These are phyloP conservation scores for Ceryle rudis DNA, from an alignment of 2,797 vertebrate species.

Conservation along the genomic window DNA sequence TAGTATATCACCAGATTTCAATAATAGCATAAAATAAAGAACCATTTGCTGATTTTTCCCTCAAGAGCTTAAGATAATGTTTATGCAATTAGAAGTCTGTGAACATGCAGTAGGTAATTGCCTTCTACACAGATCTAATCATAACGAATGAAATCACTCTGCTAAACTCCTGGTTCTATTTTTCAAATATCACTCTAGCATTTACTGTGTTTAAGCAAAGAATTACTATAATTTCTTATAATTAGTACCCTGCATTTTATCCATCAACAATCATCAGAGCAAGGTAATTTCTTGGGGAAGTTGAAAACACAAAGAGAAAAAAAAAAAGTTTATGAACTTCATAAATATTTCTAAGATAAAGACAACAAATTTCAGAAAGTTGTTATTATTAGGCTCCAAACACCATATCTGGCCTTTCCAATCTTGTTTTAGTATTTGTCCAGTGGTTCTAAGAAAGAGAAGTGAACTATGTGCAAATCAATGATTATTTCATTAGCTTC, in stretches of 20 bases:
- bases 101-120: slow-evolving; percentile 77
- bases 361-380: neutral
- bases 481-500: neutral
- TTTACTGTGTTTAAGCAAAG: neutral
- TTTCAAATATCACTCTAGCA: neutral
- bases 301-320: neutral
- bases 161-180: neutral
- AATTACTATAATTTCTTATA: neutral
- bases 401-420: neutral
- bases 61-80: slow-evolving; percentile 54
- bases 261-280: neutral
- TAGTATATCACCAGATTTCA: slow-evolving; percentile 39
- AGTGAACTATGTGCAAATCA: neutral
- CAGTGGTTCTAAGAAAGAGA: neutral
- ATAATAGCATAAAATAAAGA: slow-evolving; percentile 30
- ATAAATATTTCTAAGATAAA: neutral
- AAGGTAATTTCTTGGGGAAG: neutral
- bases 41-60: slow-evolving; percentile 13
- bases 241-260: neutral
- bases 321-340: neutral
- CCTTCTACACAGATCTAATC: slow-evolving; percentile 6
- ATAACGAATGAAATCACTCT: neutral
- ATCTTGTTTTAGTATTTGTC: neutral
- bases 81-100: slow-evolving; percentile 76
- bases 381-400: neutral